Conservation (phyloP, 2,888 invertebrate species). For the Notodonta ziczac region DNA sequence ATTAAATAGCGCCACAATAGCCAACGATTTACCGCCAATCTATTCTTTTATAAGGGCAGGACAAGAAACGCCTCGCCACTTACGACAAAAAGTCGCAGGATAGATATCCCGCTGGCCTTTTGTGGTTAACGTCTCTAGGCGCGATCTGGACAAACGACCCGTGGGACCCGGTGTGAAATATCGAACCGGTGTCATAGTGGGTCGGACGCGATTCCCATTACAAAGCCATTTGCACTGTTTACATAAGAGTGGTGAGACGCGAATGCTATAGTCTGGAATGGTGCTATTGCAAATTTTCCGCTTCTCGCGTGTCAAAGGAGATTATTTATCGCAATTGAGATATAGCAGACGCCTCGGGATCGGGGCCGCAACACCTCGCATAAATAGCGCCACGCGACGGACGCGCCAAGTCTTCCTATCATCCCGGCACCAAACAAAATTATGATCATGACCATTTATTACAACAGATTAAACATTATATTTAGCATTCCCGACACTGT, state of each 20-base stretch:
- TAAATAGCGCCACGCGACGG: slow-evolving; percentile 66
- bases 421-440: slow-evolving; percentile 69
- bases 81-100: slow-evolving; percentile 79
- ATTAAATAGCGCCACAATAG: slow-evolving; percentile 80
- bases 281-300: slow-evolving; percentile 77
- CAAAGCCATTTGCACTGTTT: slow-evolving; percentile 78
- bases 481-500: slow-evolving; percentile 44
- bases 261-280: slow-evolving; percentile 57
- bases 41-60: slow-evolving; percentile 75
- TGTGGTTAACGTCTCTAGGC: slow-evolving; percentile 68
- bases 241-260: slow-evolving; percentile 70
- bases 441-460: slow-evolving; percentile 70
- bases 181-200: slow-evolving; percentile 70
- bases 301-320: slow-evolving; percentile 76
- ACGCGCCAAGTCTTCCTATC: slow-evolving; percentile 61
- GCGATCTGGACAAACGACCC: slow-evolving; percentile 78
- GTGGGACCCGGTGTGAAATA: slow-evolving; percentile 76
- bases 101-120: slow-evolving; percentile 79
- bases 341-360: slow-evolving; percentile 69
- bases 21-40: slow-evolving; percentile 82
- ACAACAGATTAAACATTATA: slow-evolving; percentile 53
- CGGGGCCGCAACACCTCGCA: slow-evolving; percentile 64
- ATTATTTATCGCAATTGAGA: slow-evolving; percentile 80
- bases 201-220: slow-evolving; percentile 74
- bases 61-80: slow-evolving; percentile 80